Evolutionary conservation across 2,888 invertebrate species (phyloP), one percentile per base, ranked within the genome.

Genomic region (Drosophila macrospina): DNA sequence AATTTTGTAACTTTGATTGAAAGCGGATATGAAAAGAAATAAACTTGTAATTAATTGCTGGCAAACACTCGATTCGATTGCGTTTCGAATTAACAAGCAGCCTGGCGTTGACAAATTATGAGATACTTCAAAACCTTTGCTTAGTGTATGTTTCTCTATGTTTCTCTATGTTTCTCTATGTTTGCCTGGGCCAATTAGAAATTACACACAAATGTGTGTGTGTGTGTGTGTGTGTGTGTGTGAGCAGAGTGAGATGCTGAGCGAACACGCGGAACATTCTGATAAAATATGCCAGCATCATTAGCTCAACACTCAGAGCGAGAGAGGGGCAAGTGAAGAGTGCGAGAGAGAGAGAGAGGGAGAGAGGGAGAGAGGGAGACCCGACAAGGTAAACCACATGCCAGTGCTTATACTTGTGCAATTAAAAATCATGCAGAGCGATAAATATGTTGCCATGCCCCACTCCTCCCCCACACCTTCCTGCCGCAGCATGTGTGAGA

Each of bases 211-310:
- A 32, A n/a, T n/a, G n/a, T n/a, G n/a, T n/a, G n/a, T n/a, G n/a
- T n/a, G n/a, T n/a, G n/a, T n/a, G n/a, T n/a, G n/a, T n/a, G n/a
- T n/a, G 16, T 51, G 16, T 26, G 26, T n/a, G n/a, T 4, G 26
- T 0, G 15, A 10, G 26, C 4, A 28, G 3, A 30, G 5, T 37
- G 13, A 44, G 15, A 44, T 15, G 37, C n/a, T n/a, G 47, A 65
- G 34, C 13, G 20, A 41, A 47, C 55, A 68, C 50, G 54, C 57
- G 36, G 44, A 39, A 30, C 10, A 30, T 50, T 36, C 44, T 54
- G 65, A 57, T 77, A 47, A 66, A 74, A 66, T 63, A 55, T 77
- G 74, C 78, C 74, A 41, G 63, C 78, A 63, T 77, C 62, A 76
- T 76, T 76, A 77, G 74, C 70, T 65, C 34, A 32, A 28, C 50